These are phyloP conservation scores for Leucophora obtusa DNA, from an alignment of 2,888 invertebrate species.

Conservation along the genomic window DNA sequence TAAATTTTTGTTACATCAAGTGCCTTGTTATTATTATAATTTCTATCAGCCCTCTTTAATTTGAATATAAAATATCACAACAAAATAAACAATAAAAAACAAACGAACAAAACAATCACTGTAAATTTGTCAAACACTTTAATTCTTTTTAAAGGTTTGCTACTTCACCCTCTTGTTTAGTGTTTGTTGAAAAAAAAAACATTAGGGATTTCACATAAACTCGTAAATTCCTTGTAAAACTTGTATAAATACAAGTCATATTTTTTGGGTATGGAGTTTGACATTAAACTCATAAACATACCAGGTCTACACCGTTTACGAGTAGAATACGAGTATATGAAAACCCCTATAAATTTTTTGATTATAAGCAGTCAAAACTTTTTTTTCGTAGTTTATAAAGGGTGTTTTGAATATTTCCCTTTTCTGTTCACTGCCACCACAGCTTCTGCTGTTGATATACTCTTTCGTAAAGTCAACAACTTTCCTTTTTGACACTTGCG, in stretches of 20 bases:
- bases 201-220: too few relatives aligned
- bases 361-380: not conserved
- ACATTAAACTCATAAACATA: too few relatives aligned
- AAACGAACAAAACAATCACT: conserved; percentile 43
- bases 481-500: conserved; percentile 59
- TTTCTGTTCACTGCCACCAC: not conserved
- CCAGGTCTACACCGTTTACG: too few relatives aligned
- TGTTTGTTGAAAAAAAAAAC: not conserved
- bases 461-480: conserved; percentile 56
- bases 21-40: conserved; percentile 64
- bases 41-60: conserved; percentile 48
- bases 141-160: conserved; percentile 47
- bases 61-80: conserved; percentile 40
- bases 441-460: not conserved
- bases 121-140: conserved; percentile 66
- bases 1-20: conserved; percentile 72
- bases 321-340: too few relatives aligned
- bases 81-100: conserved; percentile 26
- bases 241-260: too few relatives aligned
- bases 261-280: too few relatives aligned
- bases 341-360: too few relatives aligned
- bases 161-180: conserved; percentile 26
- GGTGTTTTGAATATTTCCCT: conserved; percentile 12
- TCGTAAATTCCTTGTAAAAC: too few relatives aligned
- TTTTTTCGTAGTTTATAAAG: conserved; percentile 20